These are phyloP conservation scores for Lacerta viridis DNA, from an alignment of 2,797 vertebrate species.

Conservation along the genomic window DNA sequence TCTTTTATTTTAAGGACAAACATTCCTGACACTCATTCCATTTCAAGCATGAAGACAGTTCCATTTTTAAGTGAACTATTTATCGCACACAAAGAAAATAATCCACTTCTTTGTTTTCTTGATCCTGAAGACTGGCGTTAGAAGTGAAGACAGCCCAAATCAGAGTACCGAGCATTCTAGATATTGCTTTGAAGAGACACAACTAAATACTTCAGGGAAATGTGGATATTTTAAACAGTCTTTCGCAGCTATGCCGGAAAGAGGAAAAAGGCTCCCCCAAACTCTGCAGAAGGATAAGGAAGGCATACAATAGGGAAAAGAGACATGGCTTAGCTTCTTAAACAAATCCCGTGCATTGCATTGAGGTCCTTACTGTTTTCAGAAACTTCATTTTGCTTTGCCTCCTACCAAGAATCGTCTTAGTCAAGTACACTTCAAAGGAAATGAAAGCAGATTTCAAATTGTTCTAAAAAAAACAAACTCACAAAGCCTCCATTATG, in stretches of 20 bases:
- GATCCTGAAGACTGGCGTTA: slow-evolving; percentile 28
- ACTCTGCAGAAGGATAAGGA: background rate
- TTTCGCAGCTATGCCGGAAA: background rate
- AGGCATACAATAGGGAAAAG: background rate
- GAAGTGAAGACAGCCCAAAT: slow-evolving; percentile 37
- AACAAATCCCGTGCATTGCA: slow-evolving; percentile 9
- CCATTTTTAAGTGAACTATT: slow-evolving; percentile 29
- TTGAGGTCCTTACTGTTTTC: background rate
- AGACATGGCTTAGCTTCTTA: slow-evolving; percentile 16
- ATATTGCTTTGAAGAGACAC: slow-evolving; percentile 14
- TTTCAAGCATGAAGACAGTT: background rate
- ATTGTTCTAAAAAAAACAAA: background rate
- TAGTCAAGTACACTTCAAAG: slow-evolving; percentile 22
- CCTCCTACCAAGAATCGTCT: background rate
- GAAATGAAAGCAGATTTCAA: slow-evolving; percentile 15
- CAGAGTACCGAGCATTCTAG: slow-evolving; percentile 26
- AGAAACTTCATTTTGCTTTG: slow-evolving; percentile 1
- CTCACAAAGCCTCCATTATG: slow-evolving; percentile 22
- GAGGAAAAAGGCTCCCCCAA: background rate
- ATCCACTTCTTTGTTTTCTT: slow-evolving; percentile 27
- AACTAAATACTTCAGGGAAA: background rate
- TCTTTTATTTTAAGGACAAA: background rate
- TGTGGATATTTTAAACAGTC: slow-evolving; percentile 5
- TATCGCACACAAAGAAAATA: slow-evolving; percentile 34
- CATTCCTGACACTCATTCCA: background rate